Conservation (phyloP, 2,797 vertebrate species). For the Bryconaethiops microstoma region DNA sequence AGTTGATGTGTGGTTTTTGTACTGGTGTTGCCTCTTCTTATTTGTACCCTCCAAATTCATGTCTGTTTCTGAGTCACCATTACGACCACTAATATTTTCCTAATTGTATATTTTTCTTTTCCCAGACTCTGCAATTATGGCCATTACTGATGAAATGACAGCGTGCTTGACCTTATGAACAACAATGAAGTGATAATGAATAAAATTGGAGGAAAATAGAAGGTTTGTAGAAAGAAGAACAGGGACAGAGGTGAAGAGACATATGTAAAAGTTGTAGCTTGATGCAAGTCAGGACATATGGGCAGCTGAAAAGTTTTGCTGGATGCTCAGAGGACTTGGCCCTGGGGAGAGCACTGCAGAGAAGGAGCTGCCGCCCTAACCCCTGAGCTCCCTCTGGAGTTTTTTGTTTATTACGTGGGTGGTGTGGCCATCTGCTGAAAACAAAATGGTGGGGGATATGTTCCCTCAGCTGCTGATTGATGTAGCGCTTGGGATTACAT, state of each 20-base stretch:
- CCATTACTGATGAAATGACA: slow-evolving; percentile 46
- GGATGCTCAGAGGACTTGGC: slow-evolving; percentile 27
- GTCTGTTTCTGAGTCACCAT: slow-evolving; percentile 10
- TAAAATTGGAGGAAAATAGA: slow-evolving; percentile 21
- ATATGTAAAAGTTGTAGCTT: neutral
- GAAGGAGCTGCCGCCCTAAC: slow-evolving; percentile 43
- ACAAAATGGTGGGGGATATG: slow-evolving; percentile 43
- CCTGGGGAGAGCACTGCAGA: slow-evolving; percentile 11
- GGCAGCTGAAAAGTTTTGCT: slow-evolving; percentile 42
- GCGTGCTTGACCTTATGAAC: slow-evolving; percentile 35
- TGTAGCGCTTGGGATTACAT: slow-evolving; percentile 31
- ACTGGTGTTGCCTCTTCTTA: slow-evolving; percentile 28
- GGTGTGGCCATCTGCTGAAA: slow-evolving; percentile 62
- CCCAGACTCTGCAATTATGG: slow-evolving; percentile 43
- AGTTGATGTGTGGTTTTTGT: slow-evolving; percentile 1
- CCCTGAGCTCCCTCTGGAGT: slow-evolving; percentile 42
- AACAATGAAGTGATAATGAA: slow-evolving; percentile 25
- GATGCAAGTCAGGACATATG: slow-evolving; percentile 17
- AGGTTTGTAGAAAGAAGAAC: neutral
- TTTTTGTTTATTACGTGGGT: slow-evolving; percentile 57
- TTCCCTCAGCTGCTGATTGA: slow-evolving; percentile 50
- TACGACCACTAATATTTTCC: slow-evolving; percentile 12
- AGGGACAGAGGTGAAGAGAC: neutral
- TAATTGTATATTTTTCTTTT: slow-evolving; percentile 7
- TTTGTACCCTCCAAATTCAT: slow-evolving; percentile 34